phyloP scores from a whole-genome alignment of 2,797 vertebrate species.

The Acomys russatus region DNA sequence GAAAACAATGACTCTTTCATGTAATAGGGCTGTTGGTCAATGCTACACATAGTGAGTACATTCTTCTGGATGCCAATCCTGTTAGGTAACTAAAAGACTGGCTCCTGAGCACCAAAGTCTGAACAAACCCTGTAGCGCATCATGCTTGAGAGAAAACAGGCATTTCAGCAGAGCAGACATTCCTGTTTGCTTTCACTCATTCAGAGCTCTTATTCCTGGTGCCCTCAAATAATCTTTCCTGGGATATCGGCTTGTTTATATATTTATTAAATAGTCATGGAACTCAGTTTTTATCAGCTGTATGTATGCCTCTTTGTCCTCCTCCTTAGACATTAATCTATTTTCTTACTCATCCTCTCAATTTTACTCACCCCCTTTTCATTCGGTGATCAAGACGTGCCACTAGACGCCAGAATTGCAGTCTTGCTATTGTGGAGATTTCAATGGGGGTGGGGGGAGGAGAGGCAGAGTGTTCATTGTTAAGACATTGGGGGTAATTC shows the following conservation, averaged over 20 bases:
- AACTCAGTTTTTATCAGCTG: background rate
- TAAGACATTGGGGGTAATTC: background rate
- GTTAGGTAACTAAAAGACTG: constrained; percentile 19
- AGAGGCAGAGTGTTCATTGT: background rate
- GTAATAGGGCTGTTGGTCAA: constrained; percentile 1
- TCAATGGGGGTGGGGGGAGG: background rate
- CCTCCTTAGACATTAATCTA: background rate
- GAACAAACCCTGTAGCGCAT: background rate
- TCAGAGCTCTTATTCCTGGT: constrained; percentile 47
- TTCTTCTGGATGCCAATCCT: constrained; percentile 56
- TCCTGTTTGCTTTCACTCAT: constrained; percentile 44
- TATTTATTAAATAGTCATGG: constrained; percentile 28
- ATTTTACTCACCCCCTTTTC: background rate
- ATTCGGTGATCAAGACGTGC: background rate
- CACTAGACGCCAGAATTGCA: background rate
- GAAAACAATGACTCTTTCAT: constrained; percentile 52
- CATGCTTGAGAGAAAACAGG: constrained; percentile 35
- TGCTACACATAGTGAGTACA: constrained; percentile 61
- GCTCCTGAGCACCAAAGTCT: constrained; percentile 51
- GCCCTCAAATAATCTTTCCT: constrained; percentile 30
- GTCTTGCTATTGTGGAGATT: background rate
- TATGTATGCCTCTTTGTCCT: background rate
- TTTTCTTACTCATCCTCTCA: constrained; percentile 20
- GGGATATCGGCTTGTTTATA: constrained; percentile 43
- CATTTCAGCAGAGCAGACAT: constrained; percentile 61